Evolutionary conservation across 2,797 vertebrate genomes (phyloP).

Genomic region (Novumbra hubbsi): DNA sequence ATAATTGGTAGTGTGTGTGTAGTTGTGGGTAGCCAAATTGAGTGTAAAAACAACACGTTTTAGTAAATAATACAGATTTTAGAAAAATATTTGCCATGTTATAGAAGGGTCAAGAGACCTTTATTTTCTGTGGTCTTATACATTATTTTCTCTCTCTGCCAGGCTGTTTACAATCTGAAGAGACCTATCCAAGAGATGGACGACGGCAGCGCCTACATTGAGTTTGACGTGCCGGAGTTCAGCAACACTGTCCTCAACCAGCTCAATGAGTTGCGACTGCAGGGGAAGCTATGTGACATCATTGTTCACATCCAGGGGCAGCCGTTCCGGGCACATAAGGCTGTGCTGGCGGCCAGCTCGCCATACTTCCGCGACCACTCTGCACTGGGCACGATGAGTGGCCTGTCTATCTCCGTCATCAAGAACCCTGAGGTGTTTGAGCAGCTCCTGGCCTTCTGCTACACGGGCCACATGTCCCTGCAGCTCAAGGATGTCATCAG

Average conservation of each 20-base stretch:
- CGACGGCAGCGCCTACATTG: conserved; percentile 96
- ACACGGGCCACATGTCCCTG: conserved; percentile 97
- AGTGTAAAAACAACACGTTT: too few relatives aligned
- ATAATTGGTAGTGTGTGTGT: too few relatives aligned
- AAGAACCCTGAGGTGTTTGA: conserved; percentile 97
- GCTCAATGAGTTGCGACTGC: conserved; percentile 93
- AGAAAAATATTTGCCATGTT: too few relatives aligned
- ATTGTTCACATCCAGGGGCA: conserved; percentile 98
- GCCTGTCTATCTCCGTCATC: conserved; percentile 97
- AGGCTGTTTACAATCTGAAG: conserved; percentile 75
- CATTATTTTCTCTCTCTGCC: conserved; percentile 23
- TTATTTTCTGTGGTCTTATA: too few relatives aligned
- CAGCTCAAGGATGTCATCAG: conserved; percentile 97
- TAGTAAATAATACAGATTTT: too few relatives aligned
- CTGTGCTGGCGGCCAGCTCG: conserved; percentile 95
- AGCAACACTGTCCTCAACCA: conserved; percentile 96
- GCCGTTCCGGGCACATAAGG: conserved; percentile 96
- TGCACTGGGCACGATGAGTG: conserved; percentile 95
- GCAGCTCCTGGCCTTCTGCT: conserved; percentile 96
- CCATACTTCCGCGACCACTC: conserved; percentile 99
- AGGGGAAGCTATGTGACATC: conserved; percentile 98
- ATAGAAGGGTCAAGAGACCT: too few relatives aligned
- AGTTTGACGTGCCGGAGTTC: conserved; percentile 99
- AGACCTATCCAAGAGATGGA: conserved; percentile 91
- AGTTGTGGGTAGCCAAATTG: too few relatives aligned